Base-by-base conservation (phyloP, 2,113 vertebrate genomes). In the Arizona elegans region DNA sequence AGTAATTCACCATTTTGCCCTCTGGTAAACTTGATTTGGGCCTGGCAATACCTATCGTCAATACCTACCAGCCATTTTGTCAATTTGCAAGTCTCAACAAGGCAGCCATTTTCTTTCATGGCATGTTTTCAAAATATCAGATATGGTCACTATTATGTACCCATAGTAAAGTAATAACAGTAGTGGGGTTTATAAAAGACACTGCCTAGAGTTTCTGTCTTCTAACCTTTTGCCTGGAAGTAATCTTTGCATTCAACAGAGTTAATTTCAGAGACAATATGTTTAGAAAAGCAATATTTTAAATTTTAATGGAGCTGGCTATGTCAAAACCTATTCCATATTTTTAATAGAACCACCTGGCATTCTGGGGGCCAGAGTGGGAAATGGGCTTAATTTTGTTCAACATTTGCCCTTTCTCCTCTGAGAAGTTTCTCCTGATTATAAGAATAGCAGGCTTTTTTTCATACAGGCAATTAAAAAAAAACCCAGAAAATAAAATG, bases 371-470 rank as follows among this genome's bases (percentile, higher is more conserved):
- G 29, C 12, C 0, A 12, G 50, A 3, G 1, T 19, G 43, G 29
- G 33, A 17, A 54, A 43, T 92, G 91, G 1, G 58, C 33, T 9
- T 89, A 93, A 95, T 96, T 88, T 96, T 93, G 89, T 91, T 93
- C 89, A 89, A 89, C 75, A 96, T 95, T 94, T 95, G 94, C 92
- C 95, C 92, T 95, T 88, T 91, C 62, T 58, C 81, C 58, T 26
- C 92, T 87, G 93, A 93, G 90, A 86, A 91, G 0, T 4, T 47
- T 12, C 86, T 81, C n/a, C 5, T 10, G 86, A 15, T 75, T 58
- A 2, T 58, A 81, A 70, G 43, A 89, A 21, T 0, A 3, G 92
- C 10, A 24, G 17, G 9, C 91, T 94, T 24, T 2, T 47, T 0
- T 33, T 50, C 15, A 81, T 89, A 9, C 38, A 58, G n/a, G 38